Evolutionary conservation across 2,888 invertebrate species (phyloP), one percentile per base, ranked within the genome.

Genomic region (Strigamia maritima): DNA sequence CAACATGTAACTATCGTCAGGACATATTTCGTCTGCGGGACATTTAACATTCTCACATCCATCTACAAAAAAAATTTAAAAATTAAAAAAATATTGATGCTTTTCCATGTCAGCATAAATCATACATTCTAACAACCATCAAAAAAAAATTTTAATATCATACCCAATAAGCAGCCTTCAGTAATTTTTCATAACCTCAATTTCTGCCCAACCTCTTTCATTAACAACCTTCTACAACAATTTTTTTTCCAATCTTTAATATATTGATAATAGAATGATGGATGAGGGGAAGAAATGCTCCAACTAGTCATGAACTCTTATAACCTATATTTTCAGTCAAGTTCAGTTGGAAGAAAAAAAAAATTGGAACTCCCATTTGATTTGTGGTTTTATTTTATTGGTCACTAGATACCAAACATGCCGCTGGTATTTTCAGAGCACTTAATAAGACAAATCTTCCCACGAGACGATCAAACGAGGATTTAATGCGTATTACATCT

Each of bases 351-450:
- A 24, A 65, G 7, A 65, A 65, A 65, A 22, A 65, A 24, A 65
- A 6, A 65, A 65, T 4, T 24, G 7, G n/a, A 65, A 24, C 60
- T 65, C 24, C 60, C 24, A 65, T 65, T 65, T 65, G 60, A 65
- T 65, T 65, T 65, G 60, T 65, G 60, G 60, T 65, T 65, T 65
- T 65, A 65, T 65, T 65, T 65, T 65, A 65, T 65, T 65, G 60
- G 60, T 65, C 60, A 65, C 60, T 19, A 65, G 60, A 65, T 65
- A 65, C 60, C 22, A 65, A 65, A 65, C 60, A 19, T 65, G 60
- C 60, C 60, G 14, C 60, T 65, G 60, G 60, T 65, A 65, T 65
- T 65, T 44, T 22, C 49, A 49, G 24, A 22, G 60, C 60, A 65
- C 60, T 65, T 65, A 65, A 65, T 65, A 65, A 65, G 60, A 65